Evolutionary conservation across 2,113 vertebrate species (phyloP).

Genomic region (Megalops atlanticus): DNA sequence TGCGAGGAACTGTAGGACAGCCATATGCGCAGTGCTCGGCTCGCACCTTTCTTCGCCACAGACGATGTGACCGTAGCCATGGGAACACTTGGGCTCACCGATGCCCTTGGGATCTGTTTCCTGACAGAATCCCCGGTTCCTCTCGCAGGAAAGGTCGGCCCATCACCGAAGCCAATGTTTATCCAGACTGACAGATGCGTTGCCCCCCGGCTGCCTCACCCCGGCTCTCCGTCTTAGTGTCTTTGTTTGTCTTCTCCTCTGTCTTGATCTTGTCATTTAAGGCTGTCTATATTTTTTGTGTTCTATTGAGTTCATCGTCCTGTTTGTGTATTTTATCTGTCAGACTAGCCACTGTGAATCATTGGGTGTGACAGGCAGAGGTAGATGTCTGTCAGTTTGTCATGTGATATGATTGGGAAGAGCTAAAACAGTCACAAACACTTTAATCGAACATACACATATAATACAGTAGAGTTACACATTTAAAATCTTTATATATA

Average conservation of each 20-base stretch:
- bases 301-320: neutral
- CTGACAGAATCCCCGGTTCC: conserved; percentile 62
- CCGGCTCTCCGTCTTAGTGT: neutral
- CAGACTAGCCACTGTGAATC: neutral
- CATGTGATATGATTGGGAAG: no score
- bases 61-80: conserved; percentile 59
- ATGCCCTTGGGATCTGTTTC: conserved; percentile 65
- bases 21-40: conserved; percentile 37
- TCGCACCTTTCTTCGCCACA: conserved; percentile 33
- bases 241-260: conserved; percentile 1
- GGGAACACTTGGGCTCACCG: conserved; percentile 57
- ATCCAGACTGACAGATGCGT: conserved; percentile 47
- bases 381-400: neutral
- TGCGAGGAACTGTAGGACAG: neutral
- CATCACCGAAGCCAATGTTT: conserved; percentile 54
- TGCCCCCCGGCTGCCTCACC: conserved; percentile 33
- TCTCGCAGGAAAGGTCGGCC: conserved; percentile 57
- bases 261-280: neutral
- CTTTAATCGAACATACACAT: no score
- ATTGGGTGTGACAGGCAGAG: neutral
- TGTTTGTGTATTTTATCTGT: neutral
- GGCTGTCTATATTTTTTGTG: neutral
- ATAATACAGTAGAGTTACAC: no score
- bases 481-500: no score
- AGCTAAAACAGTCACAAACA: no score